Conservation (phyloP, 2,888 invertebrate genomes). For the Epicampocera succincta region DNA sequence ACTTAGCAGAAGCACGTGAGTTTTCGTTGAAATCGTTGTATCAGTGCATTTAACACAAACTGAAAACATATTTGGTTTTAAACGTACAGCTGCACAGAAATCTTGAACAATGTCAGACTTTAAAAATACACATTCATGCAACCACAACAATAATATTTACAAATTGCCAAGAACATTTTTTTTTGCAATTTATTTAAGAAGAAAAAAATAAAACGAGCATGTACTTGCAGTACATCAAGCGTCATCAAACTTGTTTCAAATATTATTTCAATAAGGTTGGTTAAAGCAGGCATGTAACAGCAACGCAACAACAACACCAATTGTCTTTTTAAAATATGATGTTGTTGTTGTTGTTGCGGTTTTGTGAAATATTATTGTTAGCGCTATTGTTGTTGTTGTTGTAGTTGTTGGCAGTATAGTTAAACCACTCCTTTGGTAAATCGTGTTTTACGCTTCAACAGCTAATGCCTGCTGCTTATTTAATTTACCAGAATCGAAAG, state of each 20-base stretch:
- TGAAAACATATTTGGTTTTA: conserved; percentile 10
- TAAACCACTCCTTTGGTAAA: conserved; percentile 67
- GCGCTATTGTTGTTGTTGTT: conserved; percentile 42
- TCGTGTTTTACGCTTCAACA: conserved; percentile 69
- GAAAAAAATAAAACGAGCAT: conserved; percentile 32
- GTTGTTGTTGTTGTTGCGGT: conserved; percentile 44
- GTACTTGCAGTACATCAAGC: conserved; percentile 57
- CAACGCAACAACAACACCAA: conserved; percentile 42
- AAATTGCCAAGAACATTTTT: conserved; percentile 48
- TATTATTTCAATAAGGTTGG: conserved; percentile 57
- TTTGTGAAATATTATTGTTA: conserved; percentile 9
- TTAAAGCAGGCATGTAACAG: conserved; percentile 34
- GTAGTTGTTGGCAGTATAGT: conserved; percentile 47
- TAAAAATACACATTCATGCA: conserved; percentile 42
- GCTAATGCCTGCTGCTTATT: conserved; percentile 60
- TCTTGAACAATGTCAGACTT: conserved; percentile 45
- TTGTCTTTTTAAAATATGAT: conserved; percentile 56
- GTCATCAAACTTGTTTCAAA: conserved; percentile 70
- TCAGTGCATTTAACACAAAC: conserved; percentile 24
- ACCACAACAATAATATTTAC: conserved; percentile 30
- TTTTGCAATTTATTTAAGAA: background rate
- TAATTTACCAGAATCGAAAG: conserved; percentile 37
- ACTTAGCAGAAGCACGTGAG: conserved; percentile 58
- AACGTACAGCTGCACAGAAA: conserved; percentile 58
- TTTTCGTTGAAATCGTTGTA: conserved; percentile 47